Conservation (phyloP, 2,797 vertebrate genomes). For the Anguilla marmorata region DNA sequence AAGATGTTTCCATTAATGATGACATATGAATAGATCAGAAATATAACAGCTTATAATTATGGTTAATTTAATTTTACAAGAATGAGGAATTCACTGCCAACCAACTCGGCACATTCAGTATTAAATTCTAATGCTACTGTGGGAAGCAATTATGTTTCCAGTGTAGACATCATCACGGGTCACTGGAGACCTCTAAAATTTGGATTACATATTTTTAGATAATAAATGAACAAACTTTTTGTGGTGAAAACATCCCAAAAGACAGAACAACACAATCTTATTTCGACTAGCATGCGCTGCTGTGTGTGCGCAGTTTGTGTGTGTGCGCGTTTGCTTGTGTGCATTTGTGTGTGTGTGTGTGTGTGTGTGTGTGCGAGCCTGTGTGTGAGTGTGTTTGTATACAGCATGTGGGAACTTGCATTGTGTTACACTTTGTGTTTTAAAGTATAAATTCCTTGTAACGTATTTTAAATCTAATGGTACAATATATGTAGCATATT, state of each 20-base stretch:
- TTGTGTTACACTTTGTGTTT: background rate
- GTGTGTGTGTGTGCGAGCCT: background rate
- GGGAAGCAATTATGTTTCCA: background rate
- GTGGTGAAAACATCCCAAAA: background rate
- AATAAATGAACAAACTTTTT: background rate
- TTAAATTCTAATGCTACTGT: background rate
- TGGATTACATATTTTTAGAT: background rate
- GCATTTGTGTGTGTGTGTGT: slow-evolving; percentile 1
- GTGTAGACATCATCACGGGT: background rate
- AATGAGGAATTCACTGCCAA: background rate
- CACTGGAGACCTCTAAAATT: background rate
- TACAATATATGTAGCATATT: background rate
- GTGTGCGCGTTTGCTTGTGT: slow-evolving; percentile 7
- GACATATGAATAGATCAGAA: background rate
- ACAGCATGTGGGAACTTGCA: background rate
- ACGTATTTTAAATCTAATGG: background rate
- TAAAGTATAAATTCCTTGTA: background rate
- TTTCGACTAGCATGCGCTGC: background rate
- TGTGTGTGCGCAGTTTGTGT: background rate
- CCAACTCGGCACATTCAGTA: background rate
- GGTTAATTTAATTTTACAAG: background rate
- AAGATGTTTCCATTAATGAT: background rate
- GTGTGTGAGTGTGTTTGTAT: slow-evolving; percentile 19
- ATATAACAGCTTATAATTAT: background rate
- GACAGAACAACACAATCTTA: background rate